Conservation (phyloP, 1,140 invertebrate species). For the Asbolus verrucosus region DNA sequence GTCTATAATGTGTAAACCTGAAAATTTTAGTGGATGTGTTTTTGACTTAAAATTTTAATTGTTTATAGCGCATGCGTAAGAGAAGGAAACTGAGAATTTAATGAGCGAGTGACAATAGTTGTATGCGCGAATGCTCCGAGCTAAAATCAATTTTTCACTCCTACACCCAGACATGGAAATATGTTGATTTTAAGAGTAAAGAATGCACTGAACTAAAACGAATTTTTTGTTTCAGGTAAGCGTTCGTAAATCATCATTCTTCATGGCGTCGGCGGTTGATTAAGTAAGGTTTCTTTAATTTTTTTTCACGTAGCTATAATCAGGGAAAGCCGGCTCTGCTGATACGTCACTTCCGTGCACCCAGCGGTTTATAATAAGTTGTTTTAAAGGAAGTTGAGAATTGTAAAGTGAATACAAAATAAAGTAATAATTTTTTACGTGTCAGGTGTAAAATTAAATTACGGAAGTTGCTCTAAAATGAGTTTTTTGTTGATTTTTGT, state of each 20-base stretch:
- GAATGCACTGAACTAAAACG: too few species aligned
- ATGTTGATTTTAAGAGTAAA: too few species aligned
- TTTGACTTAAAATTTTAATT: too few species aligned
- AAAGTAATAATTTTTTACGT: conserved; percentile 28
- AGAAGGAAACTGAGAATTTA: too few species aligned
- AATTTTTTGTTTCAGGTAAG: conserved; percentile 26
- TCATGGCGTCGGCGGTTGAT: conserved; percentile 1
- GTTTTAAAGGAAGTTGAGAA: conserved; percentile 21
- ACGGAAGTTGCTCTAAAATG: conserved; percentile 15
- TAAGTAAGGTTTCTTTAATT: conserved; percentile 20
- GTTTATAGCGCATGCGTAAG: too few species aligned
- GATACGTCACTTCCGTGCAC: conserved; percentile 23
- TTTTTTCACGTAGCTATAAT: conserved; percentile 16
- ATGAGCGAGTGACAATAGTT: too few species aligned
- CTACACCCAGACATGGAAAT: too few species aligned
- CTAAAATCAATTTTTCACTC: too few species aligned
- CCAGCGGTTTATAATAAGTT: conserved; percentile 8
- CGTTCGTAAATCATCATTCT: conserved; percentile 18
- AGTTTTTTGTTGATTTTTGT: conserved; percentile 5
- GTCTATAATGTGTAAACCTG: too few species aligned
- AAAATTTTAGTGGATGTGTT: too few species aligned
- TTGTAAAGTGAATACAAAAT: conserved; percentile 18
- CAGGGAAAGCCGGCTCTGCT: conserved; percentile 1
- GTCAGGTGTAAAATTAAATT: conserved; percentile 30
- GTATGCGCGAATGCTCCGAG: too few species aligned